A percentile compares a stretch with the other conserved stretches of the same genome.
phyloP scores from a whole-genome alignment of 2,888 invertebrate genomes.

The Netelia fuscicornis region DNA sequence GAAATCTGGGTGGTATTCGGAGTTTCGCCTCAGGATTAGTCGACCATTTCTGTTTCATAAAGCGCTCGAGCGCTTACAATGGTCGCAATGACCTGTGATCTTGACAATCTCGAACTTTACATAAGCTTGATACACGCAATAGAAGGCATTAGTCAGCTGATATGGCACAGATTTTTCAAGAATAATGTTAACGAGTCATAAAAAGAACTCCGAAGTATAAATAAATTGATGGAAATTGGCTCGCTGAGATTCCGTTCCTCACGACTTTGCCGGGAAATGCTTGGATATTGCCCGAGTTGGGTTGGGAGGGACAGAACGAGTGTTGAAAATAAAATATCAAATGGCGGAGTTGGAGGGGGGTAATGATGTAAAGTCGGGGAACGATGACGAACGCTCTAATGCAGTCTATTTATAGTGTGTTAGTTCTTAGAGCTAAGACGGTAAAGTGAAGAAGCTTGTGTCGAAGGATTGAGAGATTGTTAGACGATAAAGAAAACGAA shows the following conservation, averaged over 20 bases:
- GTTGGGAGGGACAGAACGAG: neutral
- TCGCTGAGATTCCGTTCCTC: neutral
- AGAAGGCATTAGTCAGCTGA: constrained; percentile 74
- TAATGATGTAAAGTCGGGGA: neutral
- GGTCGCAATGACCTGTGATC: constrained; percentile 11
- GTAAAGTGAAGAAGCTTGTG: constrained; percentile 73
- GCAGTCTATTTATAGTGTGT: constrained; percentile 72
- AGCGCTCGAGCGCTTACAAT: constrained; percentile 38
- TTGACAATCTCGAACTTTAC: constrained; percentile 78
- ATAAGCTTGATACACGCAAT: constrained; percentile 74
- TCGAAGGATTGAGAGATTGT: constrained; percentile 77
- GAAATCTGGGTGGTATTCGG: neutral
- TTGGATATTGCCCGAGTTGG: neutral
- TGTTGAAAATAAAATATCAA: neutral
- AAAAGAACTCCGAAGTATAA: neutral
- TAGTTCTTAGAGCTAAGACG: constrained; percentile 54
- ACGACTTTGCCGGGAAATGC: neutral
- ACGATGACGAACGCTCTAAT: constrained; percentile 67
- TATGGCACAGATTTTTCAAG: neutral
- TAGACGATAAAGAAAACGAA: constrained; percentile 64
- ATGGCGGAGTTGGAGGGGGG: neutral
- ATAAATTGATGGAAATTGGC: neutral
- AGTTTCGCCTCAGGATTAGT: constrained; percentile 7
- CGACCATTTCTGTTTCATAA: constrained; percentile 2
- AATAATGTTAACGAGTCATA: neutral